Percentiles rank a stretch among this genome's conserved stretches.
phyloP scores from a whole-genome alignment of 2,113 vertebrate species.

The Hippoglossus stenolepis region DNA sequence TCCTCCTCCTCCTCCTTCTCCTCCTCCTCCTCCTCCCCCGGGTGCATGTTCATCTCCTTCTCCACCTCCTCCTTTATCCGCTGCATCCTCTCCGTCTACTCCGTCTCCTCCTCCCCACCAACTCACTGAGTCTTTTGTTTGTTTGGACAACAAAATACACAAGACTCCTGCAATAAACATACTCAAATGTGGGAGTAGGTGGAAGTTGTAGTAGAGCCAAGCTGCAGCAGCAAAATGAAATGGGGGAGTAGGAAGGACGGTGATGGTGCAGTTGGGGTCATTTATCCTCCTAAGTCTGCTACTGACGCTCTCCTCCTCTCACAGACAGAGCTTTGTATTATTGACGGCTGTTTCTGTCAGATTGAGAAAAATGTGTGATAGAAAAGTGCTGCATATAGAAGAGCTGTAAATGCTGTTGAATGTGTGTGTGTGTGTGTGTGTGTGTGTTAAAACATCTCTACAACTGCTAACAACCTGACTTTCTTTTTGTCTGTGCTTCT shows the following conservation, averaged over 20 bases:
- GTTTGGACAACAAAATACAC: slow-evolving; percentile 35
- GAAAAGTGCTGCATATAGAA: no score
- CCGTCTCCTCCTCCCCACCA: slow-evolving; percentile 11
- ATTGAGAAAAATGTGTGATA: no score
- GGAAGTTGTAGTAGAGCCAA: slow-evolving; percentile 4
- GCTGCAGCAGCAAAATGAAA: neutral
- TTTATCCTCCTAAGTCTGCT: slow-evolving; percentile 2
- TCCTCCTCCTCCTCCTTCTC: slow-evolving; percentile 10
- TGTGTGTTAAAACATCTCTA: no score
- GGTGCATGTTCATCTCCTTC: slow-evolving; percentile 18
- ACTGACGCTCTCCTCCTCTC: neutral
- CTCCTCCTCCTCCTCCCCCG: slow-evolving; percentile 26
- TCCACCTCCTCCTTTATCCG: slow-evolving; percentile 21
- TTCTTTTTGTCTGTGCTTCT: no score
- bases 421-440: neutral
- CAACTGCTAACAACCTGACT: no score
- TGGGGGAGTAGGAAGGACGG: slow-evolving; percentile 2
- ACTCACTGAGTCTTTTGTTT: slow-evolving; percentile 5
- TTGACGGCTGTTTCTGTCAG: neutral
- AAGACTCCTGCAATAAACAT: slow-evolving; percentile 28
- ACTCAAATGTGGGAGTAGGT: slow-evolving; percentile 40
- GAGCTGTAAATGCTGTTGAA: neutral
- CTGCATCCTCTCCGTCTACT: slow-evolving; percentile 24
- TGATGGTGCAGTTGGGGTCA: slow-evolving; percentile 16
- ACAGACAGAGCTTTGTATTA: no score